phyloP scores from a whole-genome alignment of 2,797 vertebrate genomes.

The Phalloptychus januarius region DNA sequence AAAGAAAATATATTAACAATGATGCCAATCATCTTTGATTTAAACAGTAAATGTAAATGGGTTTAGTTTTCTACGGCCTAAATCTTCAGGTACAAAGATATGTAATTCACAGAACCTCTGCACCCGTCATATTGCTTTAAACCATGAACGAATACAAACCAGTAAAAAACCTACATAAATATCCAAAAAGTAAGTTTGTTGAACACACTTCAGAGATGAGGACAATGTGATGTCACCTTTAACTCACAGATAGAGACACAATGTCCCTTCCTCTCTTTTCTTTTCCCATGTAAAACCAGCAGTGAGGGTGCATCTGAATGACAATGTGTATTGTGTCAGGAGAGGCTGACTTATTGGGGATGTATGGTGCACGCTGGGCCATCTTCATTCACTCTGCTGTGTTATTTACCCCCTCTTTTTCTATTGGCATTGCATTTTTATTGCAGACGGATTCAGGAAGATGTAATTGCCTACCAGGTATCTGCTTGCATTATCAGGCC shows the following conservation, averaged over 20 bases:
- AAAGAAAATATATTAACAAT: neutral
- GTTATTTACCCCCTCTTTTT: constrained; percentile 74
- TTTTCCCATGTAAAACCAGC: constrained; percentile 68
- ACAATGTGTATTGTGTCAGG: constrained; percentile 69
- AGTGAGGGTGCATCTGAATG: constrained; percentile 70
- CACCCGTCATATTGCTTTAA: constrained; percentile 38
- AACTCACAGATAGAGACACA: constrained; percentile 69
- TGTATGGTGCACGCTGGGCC: constrained; percentile 53
- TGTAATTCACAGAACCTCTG: constrained; percentile 23
- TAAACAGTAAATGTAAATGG: neutral
- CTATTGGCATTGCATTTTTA: constrained; percentile 74
- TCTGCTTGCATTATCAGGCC: constrained; percentile 78
- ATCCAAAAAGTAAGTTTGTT: constrained; percentile 64
- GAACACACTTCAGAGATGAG: constrained; percentile 53
- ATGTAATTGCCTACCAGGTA: constrained; percentile 81
- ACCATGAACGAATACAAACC: constrained; percentile 38
- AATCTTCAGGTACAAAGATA: neutral
- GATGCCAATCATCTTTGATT: neutral
- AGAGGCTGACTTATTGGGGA: constrained; percentile 70
- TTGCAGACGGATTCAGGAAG: constrained; percentile 65
- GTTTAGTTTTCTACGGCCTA: constrained; percentile 11
- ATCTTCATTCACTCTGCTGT: constrained; percentile 59
- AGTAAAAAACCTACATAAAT: constrained; percentile 31
- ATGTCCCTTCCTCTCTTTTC: constrained; percentile 56
- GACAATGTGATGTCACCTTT: constrained; percentile 70